phyloP scores from a whole-genome alignment of 2,888 invertebrate genomes.

The Diabrotica balteata region DNA sequence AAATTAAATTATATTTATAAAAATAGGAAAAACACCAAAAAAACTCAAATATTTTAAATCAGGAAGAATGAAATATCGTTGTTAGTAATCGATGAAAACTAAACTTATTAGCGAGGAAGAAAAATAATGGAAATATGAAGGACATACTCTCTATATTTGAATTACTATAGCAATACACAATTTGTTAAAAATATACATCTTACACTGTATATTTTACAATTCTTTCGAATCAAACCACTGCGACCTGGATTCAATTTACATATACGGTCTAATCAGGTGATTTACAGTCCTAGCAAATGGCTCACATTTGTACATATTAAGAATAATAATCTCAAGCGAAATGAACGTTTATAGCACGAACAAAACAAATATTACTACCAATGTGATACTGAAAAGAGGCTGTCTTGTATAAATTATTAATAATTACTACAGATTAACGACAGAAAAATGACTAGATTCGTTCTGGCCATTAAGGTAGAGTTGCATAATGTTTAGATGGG shows the following conservation, averaged over 20 bases:
- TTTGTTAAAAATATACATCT: neutral
- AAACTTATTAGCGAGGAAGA: no score
- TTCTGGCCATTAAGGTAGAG: slow-evolving; percentile 2
- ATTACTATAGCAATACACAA: neutral
- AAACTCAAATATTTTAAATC: no score
- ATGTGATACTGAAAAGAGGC: no score
- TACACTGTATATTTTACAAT: slow-evolving; percentile 13
- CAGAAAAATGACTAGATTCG: slow-evolving; percentile 2
- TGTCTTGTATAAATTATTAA: no score
- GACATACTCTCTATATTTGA: neutral
- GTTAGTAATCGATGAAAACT: no score
- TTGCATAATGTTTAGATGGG: slow-evolving; percentile 16
- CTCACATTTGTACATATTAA: slow-evolving; percentile 12
- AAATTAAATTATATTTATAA: no score
- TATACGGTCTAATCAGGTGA: slow-evolving; percentile 28
- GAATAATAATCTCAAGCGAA: slow-evolving; percentile 8
- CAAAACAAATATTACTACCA: slow-evolving; percentile 1
- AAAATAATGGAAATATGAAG: neutral
- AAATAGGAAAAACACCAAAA: no score
- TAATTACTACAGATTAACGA: neutral
- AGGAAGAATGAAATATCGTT: no score
- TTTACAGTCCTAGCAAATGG: slow-evolving; percentile 22
- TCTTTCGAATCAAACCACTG: slow-evolving; percentile 9
- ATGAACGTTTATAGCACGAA: neutral
- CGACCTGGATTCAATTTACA: slow-evolving; percentile 24